Evolutionary conservation across 37 sponge, comb jelly and placozoan genomes (phyloP).

Genomic region (Tethya wilhelma): DNA sequence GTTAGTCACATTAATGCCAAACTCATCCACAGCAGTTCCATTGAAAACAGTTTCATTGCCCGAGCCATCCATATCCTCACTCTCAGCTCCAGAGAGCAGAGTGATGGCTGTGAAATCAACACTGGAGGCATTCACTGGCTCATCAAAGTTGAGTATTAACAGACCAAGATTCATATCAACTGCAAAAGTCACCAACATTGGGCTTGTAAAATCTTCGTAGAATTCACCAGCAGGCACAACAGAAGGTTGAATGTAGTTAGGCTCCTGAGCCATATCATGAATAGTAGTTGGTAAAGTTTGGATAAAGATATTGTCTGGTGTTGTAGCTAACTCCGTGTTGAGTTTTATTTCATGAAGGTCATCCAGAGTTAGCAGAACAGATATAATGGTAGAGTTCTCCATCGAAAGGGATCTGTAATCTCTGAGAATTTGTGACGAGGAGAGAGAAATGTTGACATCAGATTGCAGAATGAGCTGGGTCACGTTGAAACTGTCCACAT

Average conservation of each 20-base stretch:
- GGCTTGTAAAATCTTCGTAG: slow-evolving; percentile 51
- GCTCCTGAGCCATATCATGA: slow-evolving; percentile 73
- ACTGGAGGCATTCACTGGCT: slow-evolving; percentile 74
- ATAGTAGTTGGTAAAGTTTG: slow-evolving; percentile 41
- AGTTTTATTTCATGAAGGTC: slow-evolving; percentile 89
- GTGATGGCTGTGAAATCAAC: slow-evolving; percentile 64
- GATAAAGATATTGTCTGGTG: slow-evolving; percentile 57
- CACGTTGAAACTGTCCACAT: slow-evolving; percentile 70
- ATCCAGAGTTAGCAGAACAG: slow-evolving; percentile 65
- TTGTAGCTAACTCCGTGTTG: slow-evolving; percentile 65
- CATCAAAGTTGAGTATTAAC: slow-evolving; percentile 80
- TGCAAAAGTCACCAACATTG: slow-evolving; percentile 58
- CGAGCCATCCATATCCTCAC: background rate
- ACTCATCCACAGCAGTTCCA: background rate
- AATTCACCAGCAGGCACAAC: slow-evolving; percentile 18
- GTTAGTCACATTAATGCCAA: background rate
- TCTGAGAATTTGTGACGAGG: slow-evolving; percentile 34
- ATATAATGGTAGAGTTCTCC: slow-evolving; percentile 67
- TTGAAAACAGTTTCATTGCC: slow-evolving; percentile 14
- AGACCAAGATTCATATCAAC: slow-evolving; percentile 82
- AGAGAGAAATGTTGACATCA: slow-evolving; percentile 13
- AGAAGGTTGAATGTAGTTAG: slow-evolving; percentile 46
- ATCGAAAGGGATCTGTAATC: slow-evolving; percentile 30
- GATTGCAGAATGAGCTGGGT: slow-evolving; percentile 61
- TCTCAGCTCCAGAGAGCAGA: slow-evolving; percentile 38